Evolutionary conservation across 2,113 vertebrate genomes (phyloP).

Genomic region (Coreoperca whiteheadi): DNA sequence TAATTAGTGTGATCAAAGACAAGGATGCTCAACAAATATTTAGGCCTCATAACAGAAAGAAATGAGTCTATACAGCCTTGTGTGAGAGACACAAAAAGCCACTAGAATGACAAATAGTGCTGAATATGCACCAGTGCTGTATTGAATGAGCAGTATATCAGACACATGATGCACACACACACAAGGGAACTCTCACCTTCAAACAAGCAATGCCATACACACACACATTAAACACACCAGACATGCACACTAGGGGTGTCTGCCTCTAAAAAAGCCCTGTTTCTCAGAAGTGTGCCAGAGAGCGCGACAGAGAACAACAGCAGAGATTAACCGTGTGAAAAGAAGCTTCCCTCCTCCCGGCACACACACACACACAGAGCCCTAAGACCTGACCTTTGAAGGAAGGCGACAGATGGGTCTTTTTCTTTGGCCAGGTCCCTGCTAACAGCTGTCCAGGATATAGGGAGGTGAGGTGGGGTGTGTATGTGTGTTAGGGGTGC

Average conservation of each 20-base stretch:
- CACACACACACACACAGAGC: slow-evolving; percentile 42
- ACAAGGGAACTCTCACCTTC: slow-evolving; percentile 15
- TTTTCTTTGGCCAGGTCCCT: slow-evolving; percentile 76
- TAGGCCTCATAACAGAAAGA: neutral
- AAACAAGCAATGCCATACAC: slow-evolving; percentile 20
- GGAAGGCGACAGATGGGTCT: slow-evolving; percentile 84
- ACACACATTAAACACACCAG: slow-evolving; percentile 51
- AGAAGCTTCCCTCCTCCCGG: slow-evolving; percentile 56
- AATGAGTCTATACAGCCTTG: neutral
- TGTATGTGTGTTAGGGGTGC: neutral
- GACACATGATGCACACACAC: slow-evolving; percentile 3
- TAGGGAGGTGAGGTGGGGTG: slow-evolving; percentile 46
- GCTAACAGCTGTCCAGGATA: slow-evolving; percentile 82
- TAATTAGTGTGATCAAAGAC: slow-evolving; percentile 49
- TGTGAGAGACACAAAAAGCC: slow-evolving; percentile 3
- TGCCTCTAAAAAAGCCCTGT: slow-evolving; percentile 69
- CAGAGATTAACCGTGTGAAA: slow-evolving; percentile 72
- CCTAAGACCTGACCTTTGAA: slow-evolving; percentile 72
- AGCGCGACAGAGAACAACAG: slow-evolving; percentile 66
- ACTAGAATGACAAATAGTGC: slow-evolving; percentile 23
- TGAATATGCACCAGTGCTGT: slow-evolving; percentile 30
- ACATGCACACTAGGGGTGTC: slow-evolving; percentile 53
- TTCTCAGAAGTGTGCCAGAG: slow-evolving; percentile 75
- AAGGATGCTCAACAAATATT: slow-evolving; percentile 6
- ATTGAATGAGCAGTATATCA: slow-evolving; percentile 20